Base-by-base conservation (phyloP, 2,888 invertebrate genomes). In the Phytoseiulus persimilis region DNA sequence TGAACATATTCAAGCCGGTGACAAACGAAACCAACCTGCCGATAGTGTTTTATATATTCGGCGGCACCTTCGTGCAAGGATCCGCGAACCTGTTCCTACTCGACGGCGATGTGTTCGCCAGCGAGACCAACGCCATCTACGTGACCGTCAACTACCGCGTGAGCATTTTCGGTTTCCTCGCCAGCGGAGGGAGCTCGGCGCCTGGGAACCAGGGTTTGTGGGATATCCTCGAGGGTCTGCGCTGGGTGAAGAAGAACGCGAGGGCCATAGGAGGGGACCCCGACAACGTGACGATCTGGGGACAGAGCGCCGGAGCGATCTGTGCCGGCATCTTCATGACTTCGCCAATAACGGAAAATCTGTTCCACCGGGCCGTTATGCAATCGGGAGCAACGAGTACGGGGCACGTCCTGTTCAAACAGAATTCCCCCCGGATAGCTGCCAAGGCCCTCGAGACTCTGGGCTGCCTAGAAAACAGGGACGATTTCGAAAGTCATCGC, bases 371-470 rank as follows among this genome's bases (percentile, higher is more conserved):
- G 1, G 87, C 87, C 33, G 33, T 87, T 9, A 9, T 87, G n/a
- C 32, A 87, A n/a, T 87, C 87, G 5, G 87, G 87, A 87, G 33
- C 87, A 87, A 87, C 87, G 1, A 87, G 11, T 14, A 87, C 87
- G 23, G 87, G 87, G 14, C 0, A 23, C 23, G 33, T 87, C 23
- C 87, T 32, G 39, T 32, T 87, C 18, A 32, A 87, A 45, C 87
- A 87, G 45, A 87, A 87, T 31, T 39, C n/a, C 5, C 39, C 87
- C 28, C 3, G 5, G 18, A 23, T 87, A 31, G 31, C 87, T 3
- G 39, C 32, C 31, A 31, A 33, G 33, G 28, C 45, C 0, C 18
- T 83, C 6, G 11, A 32, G 33, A 87, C 6, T n/a, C 33, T 31
- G n/a, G 33, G 87, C 18, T 87, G 87, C 39, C 23, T 87, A 33